These are phyloP conservation scores for Amblyopsis hoosieri DNA, from an alignment of 2,797 vertebrate genomes.

Conservation along the genomic window DNA sequence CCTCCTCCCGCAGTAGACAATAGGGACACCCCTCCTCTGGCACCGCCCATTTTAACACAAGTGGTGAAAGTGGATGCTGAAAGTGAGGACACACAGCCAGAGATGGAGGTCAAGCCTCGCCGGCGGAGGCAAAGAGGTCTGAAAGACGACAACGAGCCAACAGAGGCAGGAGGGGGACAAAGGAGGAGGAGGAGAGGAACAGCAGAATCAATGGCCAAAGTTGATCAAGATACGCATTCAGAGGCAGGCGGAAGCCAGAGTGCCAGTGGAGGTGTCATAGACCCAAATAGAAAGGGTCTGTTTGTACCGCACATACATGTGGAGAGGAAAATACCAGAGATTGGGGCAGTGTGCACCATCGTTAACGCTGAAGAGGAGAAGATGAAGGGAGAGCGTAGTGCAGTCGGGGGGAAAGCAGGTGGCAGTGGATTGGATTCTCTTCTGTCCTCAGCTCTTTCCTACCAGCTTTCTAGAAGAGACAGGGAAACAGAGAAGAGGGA, in stretches of 20 bases:
- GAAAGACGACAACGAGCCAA: constrained; percentile 65
- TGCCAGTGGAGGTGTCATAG: constrained; percentile 74
- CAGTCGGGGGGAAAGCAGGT: constrained; percentile 64
- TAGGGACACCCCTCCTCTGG: constrained; percentile 43
- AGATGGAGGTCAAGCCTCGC: constrained; percentile 68
- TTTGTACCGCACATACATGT: constrained; percentile 97
- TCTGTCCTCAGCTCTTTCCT: constrained; percentile 63
- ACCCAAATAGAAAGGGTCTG: constrained; percentile 84
- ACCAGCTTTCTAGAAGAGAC: constrained; percentile 75
- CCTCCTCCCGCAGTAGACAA: constrained; percentile 43
- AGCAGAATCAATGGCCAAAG: constrained; percentile 69
- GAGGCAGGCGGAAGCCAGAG: constrained; percentile 40
- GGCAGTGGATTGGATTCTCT: constrained; percentile 64
- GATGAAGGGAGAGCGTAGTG: constrained; percentile 85
- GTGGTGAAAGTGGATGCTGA: constrained; percentile 73
- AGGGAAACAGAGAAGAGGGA: constrained; percentile 75
- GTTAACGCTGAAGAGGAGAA: constrained; percentile 96
- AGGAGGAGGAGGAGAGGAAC: constrained; percentile 75
- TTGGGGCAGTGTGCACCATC: constrained; percentile 94
- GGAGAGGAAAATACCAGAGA: constrained; percentile 92
- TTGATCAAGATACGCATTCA: constrained; percentile 73
- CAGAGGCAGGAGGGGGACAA: constrained; percentile 58
- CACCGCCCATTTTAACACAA: constrained; percentile 66
- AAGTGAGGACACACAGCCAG: constrained; percentile 73
- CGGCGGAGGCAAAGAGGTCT: constrained; percentile 69